Conservation (phyloP, 2,888 invertebrate species). For the Rotaria socialis region DNA sequence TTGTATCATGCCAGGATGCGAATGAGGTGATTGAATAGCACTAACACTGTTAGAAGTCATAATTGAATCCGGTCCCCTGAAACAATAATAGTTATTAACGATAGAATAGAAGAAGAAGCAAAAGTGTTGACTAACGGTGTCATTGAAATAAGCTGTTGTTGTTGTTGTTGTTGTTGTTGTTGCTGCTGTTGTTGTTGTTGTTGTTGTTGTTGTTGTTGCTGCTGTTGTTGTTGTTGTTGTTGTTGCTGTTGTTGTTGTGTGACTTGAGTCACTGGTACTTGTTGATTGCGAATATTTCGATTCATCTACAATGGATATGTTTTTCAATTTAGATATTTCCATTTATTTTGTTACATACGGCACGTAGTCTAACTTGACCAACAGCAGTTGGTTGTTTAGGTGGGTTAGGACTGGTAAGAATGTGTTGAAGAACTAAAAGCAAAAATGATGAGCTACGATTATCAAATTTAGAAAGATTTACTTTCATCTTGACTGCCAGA, state of each 20-base stretch:
- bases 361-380: neutral
- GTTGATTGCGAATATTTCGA: neutral
- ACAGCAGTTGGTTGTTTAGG: neutral
- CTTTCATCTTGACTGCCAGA: slow-evolving; percentile 22
- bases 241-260: neutral
- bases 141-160: neutral
- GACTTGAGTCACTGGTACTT: neutral
- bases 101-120: neutral
- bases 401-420: slow-evolving; percentile 14
- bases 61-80: neutral
- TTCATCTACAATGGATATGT: neutral
- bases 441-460: too few relatives aligned
- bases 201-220: too few relatives aligned
- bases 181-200: too few relatives aligned
- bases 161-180: too few relatives aligned
- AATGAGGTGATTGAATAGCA: neutral
- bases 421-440: slow-evolving; percentile 7
- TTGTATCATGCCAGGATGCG: neutral
- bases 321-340: neutral
- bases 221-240: too few relatives aligned
- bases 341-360: neutral
- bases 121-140: neutral
- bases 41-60: neutral
- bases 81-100: too few relatives aligned
- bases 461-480: neutral